Evolutionary conservation across 2,888 invertebrate species (phyloP), one percentile per base, ranked within the genome.

Genomic region (Diaperis boleti): DNA sequence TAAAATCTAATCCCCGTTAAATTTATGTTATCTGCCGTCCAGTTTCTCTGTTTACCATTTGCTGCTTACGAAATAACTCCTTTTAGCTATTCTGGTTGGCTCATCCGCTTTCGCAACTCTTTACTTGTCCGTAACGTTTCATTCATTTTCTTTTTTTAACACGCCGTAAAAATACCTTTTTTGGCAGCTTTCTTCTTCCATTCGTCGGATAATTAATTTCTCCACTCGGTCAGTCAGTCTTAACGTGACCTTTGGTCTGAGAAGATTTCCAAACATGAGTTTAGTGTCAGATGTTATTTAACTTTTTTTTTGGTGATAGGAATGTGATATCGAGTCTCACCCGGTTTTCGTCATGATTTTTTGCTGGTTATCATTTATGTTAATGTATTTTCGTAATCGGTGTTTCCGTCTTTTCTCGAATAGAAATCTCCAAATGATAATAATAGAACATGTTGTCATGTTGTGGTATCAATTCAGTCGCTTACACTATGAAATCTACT

Each of bases 51-150:
- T 31, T 47, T 47, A 44, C 47, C 31, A 47, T 47, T 29, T 17
- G 31, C 18, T 49, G n/a, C 17, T 49, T 49, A 49, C 17, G 49
- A 33, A 49, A 49, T 35, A 49, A 49, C 20, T 35, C 49, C 49
- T 33, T 49, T 49, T 35, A 18, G 49, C 49, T 35, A 17, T 49
- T 49, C 33, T 20, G 42, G 31, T 35, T 35, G 15, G 31, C 18
- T 49, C 49, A 18, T 49, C 49, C 33, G 35, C 18, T 49, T 49
- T 35, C 49, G 20, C 33, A 49, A 20, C 18, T n/a, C n/a, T n/a
- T n/a, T n/a, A n/a, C 2, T 13, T 10, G 42, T 2, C 1, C 3
- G 20, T 10, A 44, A 10, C 20, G 26, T 11, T 44, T 44, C 7
- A 10, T 26, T 10, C 10, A 10, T 17, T 42, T 42, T 41, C 20